Evolutionary conservation across 2,888 invertebrate species (phyloP), one percentile per base, ranked within the genome.

Genomic region (Sarcophaga caerulescens): DNA sequence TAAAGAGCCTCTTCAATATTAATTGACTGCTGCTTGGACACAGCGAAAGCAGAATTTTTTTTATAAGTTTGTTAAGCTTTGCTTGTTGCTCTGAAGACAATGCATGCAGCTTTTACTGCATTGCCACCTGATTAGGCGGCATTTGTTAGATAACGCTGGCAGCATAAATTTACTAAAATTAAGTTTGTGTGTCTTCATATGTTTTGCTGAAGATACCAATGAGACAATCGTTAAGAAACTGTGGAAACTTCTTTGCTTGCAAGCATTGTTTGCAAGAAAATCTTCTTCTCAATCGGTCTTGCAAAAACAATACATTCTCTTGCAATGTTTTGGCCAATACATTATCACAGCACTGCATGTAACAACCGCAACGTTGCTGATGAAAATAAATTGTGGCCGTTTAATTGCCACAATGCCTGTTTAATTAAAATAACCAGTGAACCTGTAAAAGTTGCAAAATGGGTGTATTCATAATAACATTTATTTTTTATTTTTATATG

Each of bases 1-100:
- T 85, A 71, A 35, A 57, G 79, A 85, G 82, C 78, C 79, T 85
- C 85, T 85, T 85, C 85, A 76, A 75, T 85, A 85, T 82, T 85
- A 85, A 85, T 82, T 85, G 85, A 85, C 79, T 85, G 71, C 19
- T 59, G 59, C 44, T 52, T 52, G 52, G 17, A 3, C 10, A 17
- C 3, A 14, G 17, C 17, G 52, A 52, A 52, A 52, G 2, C 60
- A 60, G 66, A 63, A 19, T 35, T 35, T 35, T 35, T 35, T 35
- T 35, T 19, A 25, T 66, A 47, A 45, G 19, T 25, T 10, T 47
- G 23, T 25, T 57, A 19, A 10, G 23, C 6, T 59, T 59, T 44
- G 60, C 45, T 70, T 73, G n/a, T 14, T 52, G 65, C 25, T 11
- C 68, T n/a, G 65, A 8, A 35, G 19, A 69, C 65, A 75, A 70